phyloP scores from a whole-genome alignment of 2,888 invertebrate genomes.

The Steinernema hermaphroditum region DNA sequence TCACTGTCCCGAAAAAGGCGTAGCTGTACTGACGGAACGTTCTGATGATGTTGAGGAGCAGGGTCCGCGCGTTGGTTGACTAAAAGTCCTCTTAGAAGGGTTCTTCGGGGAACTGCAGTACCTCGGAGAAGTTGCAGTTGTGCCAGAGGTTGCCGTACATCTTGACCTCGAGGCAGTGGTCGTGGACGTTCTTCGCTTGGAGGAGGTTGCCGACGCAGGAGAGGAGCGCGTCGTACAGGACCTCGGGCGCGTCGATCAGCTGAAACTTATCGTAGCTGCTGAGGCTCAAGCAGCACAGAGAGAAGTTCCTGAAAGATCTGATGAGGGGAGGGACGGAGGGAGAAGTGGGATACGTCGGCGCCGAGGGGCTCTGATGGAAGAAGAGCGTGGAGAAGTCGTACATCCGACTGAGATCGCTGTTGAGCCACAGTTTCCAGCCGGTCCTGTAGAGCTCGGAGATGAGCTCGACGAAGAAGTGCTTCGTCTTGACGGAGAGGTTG shows the following conservation, averaged over 20 bases:
- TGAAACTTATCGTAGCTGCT: constrained; percentile 35
- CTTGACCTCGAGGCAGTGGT: not conserved
- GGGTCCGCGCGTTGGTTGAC: constrained; percentile 20
- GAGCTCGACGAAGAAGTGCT: not conserved
- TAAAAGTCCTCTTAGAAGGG: not conserved
- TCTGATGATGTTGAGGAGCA: constrained; percentile 36
- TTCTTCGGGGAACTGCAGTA: not conserved
- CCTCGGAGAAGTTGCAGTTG: not conserved
- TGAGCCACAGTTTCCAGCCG: not conserved
- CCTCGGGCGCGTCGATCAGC: constrained; percentile 29
- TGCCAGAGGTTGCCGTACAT: constrained; percentile 19
- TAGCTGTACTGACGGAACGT: constrained; percentile 27
- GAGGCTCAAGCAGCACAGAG: constrained; percentile 32
- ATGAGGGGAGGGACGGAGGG: too few relatives aligned
- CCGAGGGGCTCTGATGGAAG: not conserved
- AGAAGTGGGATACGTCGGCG: not conserved
- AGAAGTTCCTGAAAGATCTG: not conserved
- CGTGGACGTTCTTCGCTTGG: not conserved
- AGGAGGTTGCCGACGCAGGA: not conserved
- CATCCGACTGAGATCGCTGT: not conserved
- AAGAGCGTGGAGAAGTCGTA: not conserved
- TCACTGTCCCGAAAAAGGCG: constrained; percentile 28
- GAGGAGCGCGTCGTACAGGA: not conserved
- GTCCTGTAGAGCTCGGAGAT: not conserved
- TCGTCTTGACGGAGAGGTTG: not conserved